Percentiles rank a stretch among this genome's conserved stretches.
Evolutionary conservation across 2,797 vertebrate species (phyloP).

Genomic region (Labroides dimidiatus): DNA sequence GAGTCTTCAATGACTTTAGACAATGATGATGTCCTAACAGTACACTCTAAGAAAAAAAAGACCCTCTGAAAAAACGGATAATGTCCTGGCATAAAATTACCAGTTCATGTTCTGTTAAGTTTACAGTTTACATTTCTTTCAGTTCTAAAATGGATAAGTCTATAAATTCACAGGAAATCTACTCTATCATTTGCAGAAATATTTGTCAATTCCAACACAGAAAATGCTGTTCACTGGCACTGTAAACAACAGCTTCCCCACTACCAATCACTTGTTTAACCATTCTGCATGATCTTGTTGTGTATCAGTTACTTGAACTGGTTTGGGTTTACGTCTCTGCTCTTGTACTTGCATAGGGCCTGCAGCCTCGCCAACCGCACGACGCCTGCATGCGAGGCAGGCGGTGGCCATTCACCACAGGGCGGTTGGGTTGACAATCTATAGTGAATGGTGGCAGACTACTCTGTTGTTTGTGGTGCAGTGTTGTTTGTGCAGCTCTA

Average conservation of each 20-base stretch:
- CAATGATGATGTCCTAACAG: slow-evolving; percentile 25
- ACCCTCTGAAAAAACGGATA: too few species aligned
- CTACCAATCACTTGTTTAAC: slow-evolving; percentile 12
- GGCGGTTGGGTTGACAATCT: slow-evolving; percentile 64
- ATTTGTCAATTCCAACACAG: too few species aligned
- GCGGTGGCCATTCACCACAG: slow-evolving; percentile 60
- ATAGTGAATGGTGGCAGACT: slow-evolving; percentile 70
- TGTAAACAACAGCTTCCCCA: too few species aligned
- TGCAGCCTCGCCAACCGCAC: slow-evolving; percentile 58
- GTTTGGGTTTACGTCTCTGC: slow-evolving; percentile 46
- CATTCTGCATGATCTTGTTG: slow-evolving; percentile 30
- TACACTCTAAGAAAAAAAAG: not conserved
- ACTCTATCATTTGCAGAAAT: too few species aligned
- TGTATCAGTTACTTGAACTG: slow-evolving; percentile 39
- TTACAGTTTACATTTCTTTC: too few species aligned
- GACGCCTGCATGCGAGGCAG: slow-evolving; percentile 67
- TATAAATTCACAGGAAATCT: too few species aligned
- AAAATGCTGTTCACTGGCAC: too few species aligned
- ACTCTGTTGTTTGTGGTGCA: slow-evolving; percentile 76
- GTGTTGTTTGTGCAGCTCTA: slow-evolving; percentile 74
- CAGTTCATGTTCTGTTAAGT: too few species aligned
- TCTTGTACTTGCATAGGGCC: slow-evolving; percentile 53
- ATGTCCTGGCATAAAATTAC: too few species aligned
- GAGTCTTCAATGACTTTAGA: slow-evolving; percentile 31
- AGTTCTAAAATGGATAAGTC: too few species aligned